These are phyloP conservation scores for Aurelia aurita complex sp. Pacific DNA, from an alignment of 30 jellyfish, hydroid and myxozoan genomes.

Conservation along the genomic window DNA sequence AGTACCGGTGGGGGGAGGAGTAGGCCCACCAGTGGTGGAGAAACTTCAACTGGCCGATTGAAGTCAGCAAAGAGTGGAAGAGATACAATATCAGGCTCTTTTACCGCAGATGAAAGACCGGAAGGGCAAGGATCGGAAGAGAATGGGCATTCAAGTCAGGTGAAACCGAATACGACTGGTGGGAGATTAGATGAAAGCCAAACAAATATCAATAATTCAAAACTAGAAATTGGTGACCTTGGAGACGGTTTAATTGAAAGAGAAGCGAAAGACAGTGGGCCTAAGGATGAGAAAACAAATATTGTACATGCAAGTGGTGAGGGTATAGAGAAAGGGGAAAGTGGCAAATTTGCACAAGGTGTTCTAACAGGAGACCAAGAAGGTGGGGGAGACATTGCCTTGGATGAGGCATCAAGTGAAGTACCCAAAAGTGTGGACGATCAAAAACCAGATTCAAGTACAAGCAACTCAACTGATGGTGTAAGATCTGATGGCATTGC, in stretches of 20 bases:
- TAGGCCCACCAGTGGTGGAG: too few species aligned
- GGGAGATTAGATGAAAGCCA: not conserved
- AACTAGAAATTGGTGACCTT: constrained; percentile 27
- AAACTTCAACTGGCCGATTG: too few species aligned
- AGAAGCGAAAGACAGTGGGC: too few species aligned
- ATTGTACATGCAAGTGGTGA: not conserved
- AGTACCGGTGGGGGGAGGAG: too few species aligned
- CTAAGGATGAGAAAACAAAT: not conserved
- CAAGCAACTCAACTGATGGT: not conserved
- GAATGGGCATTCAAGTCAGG: not conserved
- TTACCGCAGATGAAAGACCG: not conserved
- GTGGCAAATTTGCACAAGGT: not conserved
- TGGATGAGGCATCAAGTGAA: not conserved
- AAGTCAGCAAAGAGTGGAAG: not conserved
- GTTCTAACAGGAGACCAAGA: constrained; percentile 4
- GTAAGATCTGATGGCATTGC: not conserved
- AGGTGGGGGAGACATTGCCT: not conserved
- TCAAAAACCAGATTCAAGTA: not conserved
- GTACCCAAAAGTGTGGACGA: not conserved
- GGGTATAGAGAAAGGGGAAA: not conserved
- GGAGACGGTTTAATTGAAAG: constrained; percentile 37
- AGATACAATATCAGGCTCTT: not conserved
- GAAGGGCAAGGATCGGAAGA: not conserved
- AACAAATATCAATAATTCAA: constrained; percentile 30
- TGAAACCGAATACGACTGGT: not conserved